Evolutionary conservation across 2,888 invertebrate species (phyloP).

Genomic region (Scelioninae gen. 1): DNA sequence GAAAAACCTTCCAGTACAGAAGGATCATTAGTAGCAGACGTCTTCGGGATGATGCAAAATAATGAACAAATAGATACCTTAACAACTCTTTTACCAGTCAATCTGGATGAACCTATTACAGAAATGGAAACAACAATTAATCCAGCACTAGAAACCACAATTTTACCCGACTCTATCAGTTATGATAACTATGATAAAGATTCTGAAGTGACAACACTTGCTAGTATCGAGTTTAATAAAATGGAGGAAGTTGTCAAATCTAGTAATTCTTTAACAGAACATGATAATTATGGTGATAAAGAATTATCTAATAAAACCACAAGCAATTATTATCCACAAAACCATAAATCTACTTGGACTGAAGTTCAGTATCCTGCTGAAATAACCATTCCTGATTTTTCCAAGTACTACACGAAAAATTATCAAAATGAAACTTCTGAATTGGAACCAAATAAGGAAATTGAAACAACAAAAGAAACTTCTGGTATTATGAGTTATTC

Average conservation of each 20-base stretch:
- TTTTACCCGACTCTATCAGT: not conserved
- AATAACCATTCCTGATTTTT: slow-evolving; percentile 70
- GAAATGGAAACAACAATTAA: slow-evolving; percentile 4
- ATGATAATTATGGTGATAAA: not conserved
- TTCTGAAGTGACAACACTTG: slow-evolving; percentile 8
- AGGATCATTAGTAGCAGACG: slow-evolving; percentile 73
- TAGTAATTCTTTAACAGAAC: not conserved
- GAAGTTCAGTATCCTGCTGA: slow-evolving; percentile 79
- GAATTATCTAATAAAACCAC: slow-evolving; percentile 73
- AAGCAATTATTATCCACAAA: slow-evolving; percentile 79
- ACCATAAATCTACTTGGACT: slow-evolving; percentile 81
- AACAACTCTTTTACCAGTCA: slow-evolving; percentile 19
- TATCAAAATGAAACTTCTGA: slow-evolving; percentile 50
- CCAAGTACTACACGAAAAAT: slow-evolving; percentile 69
- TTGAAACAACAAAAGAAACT: not conserved
- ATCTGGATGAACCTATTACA: not conserved
- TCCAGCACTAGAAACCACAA: slow-evolving; percentile 1
- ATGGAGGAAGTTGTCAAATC: slow-evolving; percentile 42
- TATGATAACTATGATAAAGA: slow-evolving; percentile 3
- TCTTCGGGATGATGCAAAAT: slow-evolving; percentile 76
- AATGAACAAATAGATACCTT: slow-evolving; percentile 55
- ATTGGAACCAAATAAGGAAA: no score
- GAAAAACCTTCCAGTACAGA: slow-evolving; percentile 47
- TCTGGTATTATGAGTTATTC: slow-evolving; percentile 63
- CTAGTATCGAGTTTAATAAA: slow-evolving; percentile 39